phyloP scores from a whole-genome alignment of 1,140 invertebrate genomes.

The Leptopilina boulardi region DNA sequence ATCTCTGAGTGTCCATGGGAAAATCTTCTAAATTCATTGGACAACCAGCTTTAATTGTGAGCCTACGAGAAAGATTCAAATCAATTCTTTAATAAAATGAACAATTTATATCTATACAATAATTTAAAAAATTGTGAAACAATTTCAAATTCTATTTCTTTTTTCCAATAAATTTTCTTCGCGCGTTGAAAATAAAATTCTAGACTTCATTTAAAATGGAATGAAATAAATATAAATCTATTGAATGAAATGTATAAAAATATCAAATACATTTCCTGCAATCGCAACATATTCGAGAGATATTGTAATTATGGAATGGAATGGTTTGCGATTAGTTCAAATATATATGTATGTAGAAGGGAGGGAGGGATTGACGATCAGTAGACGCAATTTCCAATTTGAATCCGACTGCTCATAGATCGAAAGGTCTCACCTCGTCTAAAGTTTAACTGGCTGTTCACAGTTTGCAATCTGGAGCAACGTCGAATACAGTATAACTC shows the following conservation, averaged over 20 bases:
- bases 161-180: no score
- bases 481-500: neutral
- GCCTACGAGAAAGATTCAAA: conserved; percentile 74
- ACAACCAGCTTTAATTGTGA: conserved; percentile 94
- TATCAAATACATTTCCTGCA: no score
- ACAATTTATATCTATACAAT: no score
- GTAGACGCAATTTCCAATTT: neutral
- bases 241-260: no score
- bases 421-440: neutral
- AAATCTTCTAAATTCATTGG: conserved; percentile 95
- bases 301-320: neutral
- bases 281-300: no score
- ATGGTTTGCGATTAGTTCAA: neutral
- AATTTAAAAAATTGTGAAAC: no score
- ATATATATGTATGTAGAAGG: neutral
- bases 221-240: no score
- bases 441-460: conserved; percentile 1
- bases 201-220: no score
- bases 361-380: neutral
- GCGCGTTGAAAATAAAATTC: no score
- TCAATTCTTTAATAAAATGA: no score
- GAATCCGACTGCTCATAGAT: conserved; percentile 1
- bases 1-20: conserved; percentile 93
- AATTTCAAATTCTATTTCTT: no score
- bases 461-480: neutral